These are phyloP conservation scores for Lepidocolaptes lacrymiger DNA, from an alignment of 2,797 vertebrate genomes.

Conservation along the genomic window DNA sequence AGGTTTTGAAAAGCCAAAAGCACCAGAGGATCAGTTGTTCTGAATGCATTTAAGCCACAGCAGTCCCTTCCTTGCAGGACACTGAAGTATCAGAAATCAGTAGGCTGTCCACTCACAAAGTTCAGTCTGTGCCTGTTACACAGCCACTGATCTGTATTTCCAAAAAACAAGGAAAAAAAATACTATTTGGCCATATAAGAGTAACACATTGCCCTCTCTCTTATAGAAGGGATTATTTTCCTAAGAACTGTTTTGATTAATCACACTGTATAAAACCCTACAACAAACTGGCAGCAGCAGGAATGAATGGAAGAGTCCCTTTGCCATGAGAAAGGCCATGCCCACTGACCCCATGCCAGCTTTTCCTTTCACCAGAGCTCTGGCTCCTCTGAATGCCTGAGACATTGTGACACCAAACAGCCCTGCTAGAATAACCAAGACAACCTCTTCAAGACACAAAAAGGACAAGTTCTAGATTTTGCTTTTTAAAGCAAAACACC, in stretches of 20 bases:
- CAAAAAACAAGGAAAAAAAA: not conserved
- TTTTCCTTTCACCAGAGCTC: not conserved
- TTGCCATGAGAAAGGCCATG: not conserved
- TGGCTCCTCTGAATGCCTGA: not conserved
- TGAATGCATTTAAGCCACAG: not conserved
- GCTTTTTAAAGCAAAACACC: not conserved
- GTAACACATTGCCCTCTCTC: not conserved
- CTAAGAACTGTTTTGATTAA: not conserved
- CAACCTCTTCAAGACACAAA: not conserved
- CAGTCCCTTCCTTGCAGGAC: not conserved
- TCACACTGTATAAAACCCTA: not conserved
- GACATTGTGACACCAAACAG: not conserved
- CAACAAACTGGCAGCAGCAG: not conserved
- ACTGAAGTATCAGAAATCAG: not conserved
- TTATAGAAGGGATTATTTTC: not conserved
- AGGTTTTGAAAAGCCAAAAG: not conserved
- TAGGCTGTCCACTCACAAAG: not conserved
- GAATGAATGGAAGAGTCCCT: not conserved
- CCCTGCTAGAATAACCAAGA: not conserved
- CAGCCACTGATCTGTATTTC: no score
- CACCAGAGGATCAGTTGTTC: not conserved
- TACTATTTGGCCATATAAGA: not conserved
- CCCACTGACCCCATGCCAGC: not conserved
- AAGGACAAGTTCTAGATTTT: not conserved
- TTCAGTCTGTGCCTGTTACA: not conserved